phyloP scores from a whole-genome alignment of 2,888 invertebrate genomes.

The Volucella bombylans region DNA sequence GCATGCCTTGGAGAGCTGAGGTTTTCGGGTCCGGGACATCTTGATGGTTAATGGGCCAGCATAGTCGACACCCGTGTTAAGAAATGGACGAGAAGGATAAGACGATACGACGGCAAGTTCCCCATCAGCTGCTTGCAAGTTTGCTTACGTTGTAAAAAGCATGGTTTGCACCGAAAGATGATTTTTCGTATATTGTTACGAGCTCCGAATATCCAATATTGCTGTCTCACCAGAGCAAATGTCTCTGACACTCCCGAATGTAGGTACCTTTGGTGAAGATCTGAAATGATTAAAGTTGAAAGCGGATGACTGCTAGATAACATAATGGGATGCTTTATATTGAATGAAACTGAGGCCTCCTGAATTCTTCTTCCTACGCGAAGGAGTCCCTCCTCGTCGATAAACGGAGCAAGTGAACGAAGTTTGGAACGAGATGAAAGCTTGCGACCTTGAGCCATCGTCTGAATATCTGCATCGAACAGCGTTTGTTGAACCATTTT shows the following conservation, averaged over 20 bases:
- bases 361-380: conserved; percentile 18
- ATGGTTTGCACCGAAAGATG: conserved; percentile 40
- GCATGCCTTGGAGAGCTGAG: conserved; percentile 30
- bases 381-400: conserved; percentile 28
- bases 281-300: conserved; percentile 28
- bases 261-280: conserved; percentile 33
- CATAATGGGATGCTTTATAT: conserved; percentile 48
- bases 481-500: too few relatives aligned
- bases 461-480: too few relatives aligned
- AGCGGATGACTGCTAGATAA: conserved; percentile 24
- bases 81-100: conserved; percentile 34
- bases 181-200: background rate
- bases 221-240: conserved; percentile 36
- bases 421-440: conserved; percentile 8
- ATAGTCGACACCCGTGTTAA: conserved; percentile 47
- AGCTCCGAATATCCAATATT: conserved; percentile 60
- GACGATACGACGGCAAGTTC: conserved; percentile 29
- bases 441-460: too few relatives aligned
- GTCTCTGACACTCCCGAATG: conserved; percentile 49
- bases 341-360: conserved; percentile 13
- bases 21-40: conserved; percentile 21
- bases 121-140: conserved; percentile 53
- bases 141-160: conserved; percentile 53
- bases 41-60: conserved; percentile 59
- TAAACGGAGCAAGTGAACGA: conserved; percentile 1